Evolutionary conservation across 2,888 invertebrate genomes (phyloP).

Genomic region (Mesoligia furuncula): DNA sequence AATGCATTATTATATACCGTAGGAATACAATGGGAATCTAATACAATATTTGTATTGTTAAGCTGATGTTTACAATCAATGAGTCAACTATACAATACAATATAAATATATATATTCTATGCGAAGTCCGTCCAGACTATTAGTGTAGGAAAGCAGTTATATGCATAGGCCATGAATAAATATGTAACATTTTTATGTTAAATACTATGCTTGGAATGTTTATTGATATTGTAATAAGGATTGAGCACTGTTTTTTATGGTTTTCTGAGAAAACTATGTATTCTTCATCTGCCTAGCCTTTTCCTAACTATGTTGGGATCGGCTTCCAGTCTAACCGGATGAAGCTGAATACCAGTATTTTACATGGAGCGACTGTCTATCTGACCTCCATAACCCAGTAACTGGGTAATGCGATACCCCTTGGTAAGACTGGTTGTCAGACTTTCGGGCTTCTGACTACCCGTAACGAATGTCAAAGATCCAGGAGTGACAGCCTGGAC

Average conservation of each 20-base stretch:
- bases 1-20: slow-evolving; percentile 15
- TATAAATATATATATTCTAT: too few relatives aligned
- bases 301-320: too few relatives aligned
- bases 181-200: slow-evolving; percentile 23
- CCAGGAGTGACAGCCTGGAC: too few relatives aligned
- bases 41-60: slow-evolving; percentile 40
- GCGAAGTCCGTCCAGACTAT: slow-evolving; percentile 21
- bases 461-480: too few relatives aligned
- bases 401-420: too few relatives aligned
- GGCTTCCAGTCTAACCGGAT: too few relatives aligned
- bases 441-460: too few relatives aligned
- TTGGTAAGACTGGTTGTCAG: too few relatives aligned
- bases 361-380: too few relatives aligned
- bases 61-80: slow-evolving; percentile 18
- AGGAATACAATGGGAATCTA: slow-evolving; percentile 14
- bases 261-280: background rate
- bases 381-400: too few relatives aligned
- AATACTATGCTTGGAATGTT: slow-evolving; percentile 20
- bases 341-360: too few relatives aligned
- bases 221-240: slow-evolving; percentile 7
- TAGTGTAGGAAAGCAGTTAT: slow-evolving; percentile 17
- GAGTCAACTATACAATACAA: slow-evolving; percentile 4
- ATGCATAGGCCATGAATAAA: slow-evolving; percentile 19
- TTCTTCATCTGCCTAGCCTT: too few relatives aligned
- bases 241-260: background rate